Base-by-base conservation (phyloP, 2,888 invertebrate genomes). In the Callosobruchus maculatus region DNA sequence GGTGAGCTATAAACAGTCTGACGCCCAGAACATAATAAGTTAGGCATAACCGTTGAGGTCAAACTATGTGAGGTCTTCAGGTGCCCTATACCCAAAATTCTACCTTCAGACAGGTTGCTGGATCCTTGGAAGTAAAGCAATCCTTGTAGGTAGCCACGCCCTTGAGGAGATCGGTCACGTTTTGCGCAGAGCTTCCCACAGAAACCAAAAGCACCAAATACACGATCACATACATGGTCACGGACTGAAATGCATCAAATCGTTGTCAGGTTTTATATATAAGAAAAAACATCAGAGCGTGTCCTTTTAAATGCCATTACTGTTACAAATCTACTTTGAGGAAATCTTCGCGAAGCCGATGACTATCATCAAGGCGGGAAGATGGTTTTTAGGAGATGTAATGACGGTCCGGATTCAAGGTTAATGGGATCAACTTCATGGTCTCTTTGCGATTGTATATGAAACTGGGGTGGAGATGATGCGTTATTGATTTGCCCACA, bases 101-200 rank as follows among this genome's bases (percentile, higher is more conserved):
- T 49, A 49, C 49, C 73, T 87, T 87, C n/a, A 90, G 76, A 77
- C 90, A 90, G 22, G 86, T 75, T 22, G 84, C 76, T 0, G 85
- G 83, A 30, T 84, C 81, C 70, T 84, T 85, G 70, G 81, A 80
- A 31, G 78, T 76, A 22, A 88, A 79, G 77, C 88, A 88, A 76
- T 86, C 83, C 71, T 83, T 81, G 71, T 83, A 80, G 13, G 77
- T 71, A 49, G 77, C 71, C 0, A 83, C 72, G 9, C 77, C 78
- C 75, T 78, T 80, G 73, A 78, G 76, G 21, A 82, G 71, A 70
- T 80, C 80, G 9, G 77, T 70, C 7, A 78, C 68, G 73, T 78
- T 80, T 70, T 80, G 72, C 2, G 74, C 5, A 18, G 68, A 21
- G 21, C 68, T 68, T 68, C 22, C 21, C 20, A 68, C 21, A 68